Evolutionary conservation across 1,140 invertebrate genomes (phyloP).

Genomic region (Ceratina japonica): DNA sequence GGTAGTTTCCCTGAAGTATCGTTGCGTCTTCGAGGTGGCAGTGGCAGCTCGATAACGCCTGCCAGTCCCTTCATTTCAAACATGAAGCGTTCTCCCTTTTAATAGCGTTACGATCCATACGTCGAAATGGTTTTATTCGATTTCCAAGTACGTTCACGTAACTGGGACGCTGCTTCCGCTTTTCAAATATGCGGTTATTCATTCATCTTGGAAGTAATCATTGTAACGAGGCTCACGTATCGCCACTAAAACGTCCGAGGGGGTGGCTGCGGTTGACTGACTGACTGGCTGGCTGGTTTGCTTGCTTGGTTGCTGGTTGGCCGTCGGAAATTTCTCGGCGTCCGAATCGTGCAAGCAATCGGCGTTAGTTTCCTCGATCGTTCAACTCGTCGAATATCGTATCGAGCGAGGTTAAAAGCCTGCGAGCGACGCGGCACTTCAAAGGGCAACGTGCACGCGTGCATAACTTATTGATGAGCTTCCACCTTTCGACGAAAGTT

Average conservation of each 20-base stretch:
- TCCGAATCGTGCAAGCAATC: conserved; percentile 19
- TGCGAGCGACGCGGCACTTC: conserved; percentile 41
- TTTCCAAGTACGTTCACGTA: conserved; percentile 19
- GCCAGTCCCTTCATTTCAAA: too few species aligned
- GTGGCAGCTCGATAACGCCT: neutral
- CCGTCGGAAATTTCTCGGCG: conserved; percentile 36
- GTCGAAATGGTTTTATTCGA: neutral
- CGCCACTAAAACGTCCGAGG: conserved; percentile 34
- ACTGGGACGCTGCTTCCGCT: conserved; percentile 40
- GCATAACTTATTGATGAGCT: conserved; percentile 57
- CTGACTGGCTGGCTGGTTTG: neutral
- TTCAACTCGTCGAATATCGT: conserved; percentile 42
- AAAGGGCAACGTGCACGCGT: conserved; percentile 53
- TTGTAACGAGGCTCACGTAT: conserved; percentile 41
- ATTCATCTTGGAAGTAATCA: conserved; percentile 27
- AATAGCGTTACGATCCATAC: neutral
- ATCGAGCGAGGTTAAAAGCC: conserved; percentile 53
- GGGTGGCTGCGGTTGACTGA: neutral
- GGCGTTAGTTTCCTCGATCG: conserved; percentile 22
- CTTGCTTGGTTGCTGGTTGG: too few species aligned
- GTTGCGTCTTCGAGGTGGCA: neutral
- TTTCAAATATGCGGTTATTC: conserved; percentile 36
- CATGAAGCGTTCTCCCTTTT: neutral
- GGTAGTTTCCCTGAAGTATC: neutral
- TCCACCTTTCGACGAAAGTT: conserved; percentile 52